Base-by-base conservation (phyloP, 1,140 invertebrate species). In the Drosophila watanabei region DNA sequence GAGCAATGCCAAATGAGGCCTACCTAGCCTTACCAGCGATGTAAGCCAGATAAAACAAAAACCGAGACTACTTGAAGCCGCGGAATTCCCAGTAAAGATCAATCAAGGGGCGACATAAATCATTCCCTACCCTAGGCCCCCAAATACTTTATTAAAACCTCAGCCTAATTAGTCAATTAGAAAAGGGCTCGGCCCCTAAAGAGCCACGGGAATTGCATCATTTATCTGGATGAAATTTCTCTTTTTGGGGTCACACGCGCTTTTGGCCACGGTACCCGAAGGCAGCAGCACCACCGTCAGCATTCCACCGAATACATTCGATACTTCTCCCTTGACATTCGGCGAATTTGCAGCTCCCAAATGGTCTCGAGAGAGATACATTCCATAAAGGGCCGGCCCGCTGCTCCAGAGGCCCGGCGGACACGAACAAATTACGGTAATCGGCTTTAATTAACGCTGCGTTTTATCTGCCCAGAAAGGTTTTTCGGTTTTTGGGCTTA, bases 401-500 rank as follows among this genome's bases (percentile, higher is more conserved):
- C 46, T 66, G 61, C 43, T 56, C 35, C 16, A 49, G 33, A 37
- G 45, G 60, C 79, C 84, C 70, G 57, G 64, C 87, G 79, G 88
- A 89, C 70, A 80, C 73, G 64, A 85, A 91, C 88, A 92, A 92
- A 91, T 91, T 92, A 92, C 81, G 77, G 82, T 92, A 82, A 91
- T 89, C 88, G 83, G 72, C 63, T 78, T 85, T 85, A 89, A 91
- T 91, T 91, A 82, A 92, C 75, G 88, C 83, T 70, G 60, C 69
- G 62, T 90, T 91, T 86, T 82, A 82, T 71, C 79, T 80, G 69
- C 24, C 73, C 81, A 51, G 66, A 69, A 79, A 79, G 75, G 71
- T 54, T 60, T 52, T 70, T 61, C 43, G 58, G 59, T 49, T 60
- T 48, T 52, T 32, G 7, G 49, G 20, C 20, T 14, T n/a, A 20